Base-by-base conservation (phyloP, 2,797 vertebrate genomes). In the Gymnopithys bicolor region DNA sequence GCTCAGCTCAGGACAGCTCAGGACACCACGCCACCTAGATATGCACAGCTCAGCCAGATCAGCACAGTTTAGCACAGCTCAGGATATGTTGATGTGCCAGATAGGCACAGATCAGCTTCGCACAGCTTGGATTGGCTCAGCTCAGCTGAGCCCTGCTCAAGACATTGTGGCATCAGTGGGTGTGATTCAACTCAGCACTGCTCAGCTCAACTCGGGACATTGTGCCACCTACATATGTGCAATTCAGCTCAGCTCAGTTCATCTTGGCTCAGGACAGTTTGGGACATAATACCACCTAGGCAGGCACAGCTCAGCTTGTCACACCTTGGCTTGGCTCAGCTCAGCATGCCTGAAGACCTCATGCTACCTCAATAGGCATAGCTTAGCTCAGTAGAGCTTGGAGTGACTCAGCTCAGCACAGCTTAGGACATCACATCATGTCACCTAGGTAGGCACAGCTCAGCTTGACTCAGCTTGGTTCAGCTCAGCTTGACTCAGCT, bases 111-210 rank as follows among this genome's bases (percentile, higher is more conserved):
- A 22, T 46, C 35, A 28, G 16, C 45, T 41, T 23, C 8, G 46
- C 43, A 41, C 8, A 2, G 23, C 39, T 24, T 27, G 22, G 11
- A 41, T 73, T 12, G 15, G 41, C 15, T 41, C 41, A 41, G 41
- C 41, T 27, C 35, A 35, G 35, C 35, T 35, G 35, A 35, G 35
- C 35, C 35, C 35, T 35, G 35, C 35, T 35, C 35, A 35, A 35
- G 59, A 49, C 28, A 24, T 30, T 28, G 12, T 73, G 45, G 28
- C 19, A 51, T 45, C 23, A 63, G 15, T 8, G 27, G 64, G 39
- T 2, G 1, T 28, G 27, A 62, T 69, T 82, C 28, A 59, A 22
- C 21, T 71, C 0, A 0, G n/a, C 43, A 30, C 13, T 30, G 35
- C 39, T 58, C 0, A 0, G 32, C 62, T 56, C 41, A 19, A 39